Conservation (phyloP, 2,888 invertebrate species). For the Nudaria mundana region DNA sequence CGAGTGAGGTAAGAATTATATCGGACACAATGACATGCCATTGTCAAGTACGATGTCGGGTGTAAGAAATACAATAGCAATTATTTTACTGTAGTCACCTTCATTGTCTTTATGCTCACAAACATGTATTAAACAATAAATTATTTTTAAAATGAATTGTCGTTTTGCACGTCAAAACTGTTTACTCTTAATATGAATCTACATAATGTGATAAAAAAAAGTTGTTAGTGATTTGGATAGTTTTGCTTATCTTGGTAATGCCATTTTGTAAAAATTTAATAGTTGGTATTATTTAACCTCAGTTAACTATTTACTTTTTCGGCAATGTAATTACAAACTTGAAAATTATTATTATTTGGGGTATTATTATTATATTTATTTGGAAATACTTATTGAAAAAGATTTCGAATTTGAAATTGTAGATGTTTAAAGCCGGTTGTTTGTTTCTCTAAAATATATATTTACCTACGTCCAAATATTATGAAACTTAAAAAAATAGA, state of each 20-base stretch:
- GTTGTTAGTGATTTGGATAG: background rate
- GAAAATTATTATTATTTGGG: too few relatives aligned
- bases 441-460: too few relatives aligned
- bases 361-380: too few relatives aligned
- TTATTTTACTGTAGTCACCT: slow-evolving; percentile 35
- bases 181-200: slow-evolving; percentile 15
- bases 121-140: slow-evolving; percentile 32
- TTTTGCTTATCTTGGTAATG: background rate
- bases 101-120: slow-evolving; percentile 28
- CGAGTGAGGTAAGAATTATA: slow-evolving; percentile 66
- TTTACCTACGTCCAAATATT: too few relatives aligned
- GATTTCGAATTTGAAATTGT: too few relatives aligned
- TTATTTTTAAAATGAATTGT: slow-evolving; percentile 35
- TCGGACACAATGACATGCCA: slow-evolving; percentile 53
- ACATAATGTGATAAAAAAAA: slow-evolving; percentile 1
- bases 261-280: background rate
- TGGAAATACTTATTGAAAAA: too few relatives aligned
- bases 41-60: slow-evolving; percentile 38
- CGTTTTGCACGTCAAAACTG: slow-evolving; percentile 29
- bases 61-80: slow-evolving; percentile 38
- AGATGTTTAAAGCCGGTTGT: too few relatives aligned
- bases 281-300: background rate
- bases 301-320: too few relatives aligned
- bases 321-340: too few relatives aligned
- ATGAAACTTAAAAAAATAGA: too few relatives aligned